Conservation (phyloP, 2,888 invertebrate species). For the Anthoptus insignis region DNA sequence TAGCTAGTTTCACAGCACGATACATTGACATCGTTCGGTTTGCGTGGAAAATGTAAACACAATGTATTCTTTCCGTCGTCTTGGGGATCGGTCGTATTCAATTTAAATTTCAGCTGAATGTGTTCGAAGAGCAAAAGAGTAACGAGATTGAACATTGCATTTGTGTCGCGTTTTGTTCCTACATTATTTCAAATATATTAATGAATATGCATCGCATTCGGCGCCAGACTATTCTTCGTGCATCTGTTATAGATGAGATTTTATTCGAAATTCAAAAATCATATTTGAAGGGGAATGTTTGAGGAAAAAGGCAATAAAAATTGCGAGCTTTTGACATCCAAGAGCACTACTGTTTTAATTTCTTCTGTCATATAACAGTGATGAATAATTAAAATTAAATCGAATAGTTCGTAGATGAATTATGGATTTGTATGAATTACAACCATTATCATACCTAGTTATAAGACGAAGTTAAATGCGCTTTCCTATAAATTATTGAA, state of each 20-base stretch:
- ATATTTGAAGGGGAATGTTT: slow-evolving; percentile 26
- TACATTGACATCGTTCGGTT: slow-evolving; percentile 22
- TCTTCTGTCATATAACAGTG: neutral
- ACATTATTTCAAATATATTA: slow-evolving; percentile 38
- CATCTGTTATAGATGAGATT: slow-evolving; percentile 24
- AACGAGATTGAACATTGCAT: slow-evolving; percentile 38
- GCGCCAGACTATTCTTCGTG: slow-evolving; percentile 34
- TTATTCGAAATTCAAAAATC: slow-evolving; percentile 28
- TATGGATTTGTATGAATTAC: neutral
- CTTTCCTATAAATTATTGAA: too few species aligned
- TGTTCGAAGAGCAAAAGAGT: slow-evolving; percentile 53
- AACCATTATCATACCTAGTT: neutral
- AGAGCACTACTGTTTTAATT: slow-evolving; percentile 2
- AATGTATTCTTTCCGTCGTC: slow-evolving; percentile 36
- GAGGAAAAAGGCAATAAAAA: slow-evolving; percentile 23
- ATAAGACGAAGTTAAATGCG: neutral
- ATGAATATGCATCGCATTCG: slow-evolving; percentile 35
- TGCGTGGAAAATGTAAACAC: slow-evolving; percentile 31
- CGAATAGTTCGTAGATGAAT: neutral
- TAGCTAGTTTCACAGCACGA: slow-evolving; percentile 17
- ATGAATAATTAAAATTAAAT: neutral
- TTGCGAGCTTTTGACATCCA: slow-evolving; percentile 7
- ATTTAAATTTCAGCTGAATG: slow-evolving; percentile 58
- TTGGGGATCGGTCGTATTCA: slow-evolving; percentile 31
- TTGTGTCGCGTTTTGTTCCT: slow-evolving; percentile 35